phyloP scores from a whole-genome alignment of 2,113 vertebrate genomes.

The Mirounga angustirostris region DNA sequence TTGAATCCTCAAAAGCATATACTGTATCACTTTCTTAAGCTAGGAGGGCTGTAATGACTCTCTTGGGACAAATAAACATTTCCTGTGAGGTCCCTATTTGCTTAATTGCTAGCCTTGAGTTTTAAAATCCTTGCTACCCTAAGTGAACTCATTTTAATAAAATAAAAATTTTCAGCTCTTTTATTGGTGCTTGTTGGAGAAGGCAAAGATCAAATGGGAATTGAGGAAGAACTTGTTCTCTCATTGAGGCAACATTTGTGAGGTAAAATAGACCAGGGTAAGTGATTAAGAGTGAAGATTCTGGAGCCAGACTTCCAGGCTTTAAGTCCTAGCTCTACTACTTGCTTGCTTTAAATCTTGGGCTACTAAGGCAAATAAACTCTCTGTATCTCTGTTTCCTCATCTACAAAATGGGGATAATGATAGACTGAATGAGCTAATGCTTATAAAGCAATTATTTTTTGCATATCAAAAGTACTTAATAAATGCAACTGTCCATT shows the following conservation, averaged over 20 bases:
- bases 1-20: constrained; percentile 49
- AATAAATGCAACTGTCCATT: background rate
- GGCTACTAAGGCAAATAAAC: background rate
- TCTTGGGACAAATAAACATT: constrained; percentile 74
- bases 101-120: constrained; percentile 58
- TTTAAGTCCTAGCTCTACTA: background rate
- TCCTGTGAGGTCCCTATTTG: constrained; percentile 62
- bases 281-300: background rate
- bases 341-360: background rate
- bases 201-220: background rate
- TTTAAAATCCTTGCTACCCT: constrained; percentile 58
- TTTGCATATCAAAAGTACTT: background rate
- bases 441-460: background rate
- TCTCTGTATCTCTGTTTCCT: background rate
- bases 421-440: background rate
- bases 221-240: background rate
- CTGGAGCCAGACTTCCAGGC: background rate
- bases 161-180: constrained; percentile 31
- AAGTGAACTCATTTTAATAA: constrained; percentile 66
- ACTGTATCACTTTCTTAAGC: constrained; percentile 38
- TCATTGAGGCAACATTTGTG: background rate
- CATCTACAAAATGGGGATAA: background rate
- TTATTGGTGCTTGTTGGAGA: constrained; percentile 13
- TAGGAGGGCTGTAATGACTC: constrained; percentile 25
- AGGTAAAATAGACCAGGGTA: background rate